Evolutionary conservation across 2,113 vertebrate genomes (phyloP), one percentile per base, ranked within the genome.

Genomic region (Brachirus orientalis): DNA sequence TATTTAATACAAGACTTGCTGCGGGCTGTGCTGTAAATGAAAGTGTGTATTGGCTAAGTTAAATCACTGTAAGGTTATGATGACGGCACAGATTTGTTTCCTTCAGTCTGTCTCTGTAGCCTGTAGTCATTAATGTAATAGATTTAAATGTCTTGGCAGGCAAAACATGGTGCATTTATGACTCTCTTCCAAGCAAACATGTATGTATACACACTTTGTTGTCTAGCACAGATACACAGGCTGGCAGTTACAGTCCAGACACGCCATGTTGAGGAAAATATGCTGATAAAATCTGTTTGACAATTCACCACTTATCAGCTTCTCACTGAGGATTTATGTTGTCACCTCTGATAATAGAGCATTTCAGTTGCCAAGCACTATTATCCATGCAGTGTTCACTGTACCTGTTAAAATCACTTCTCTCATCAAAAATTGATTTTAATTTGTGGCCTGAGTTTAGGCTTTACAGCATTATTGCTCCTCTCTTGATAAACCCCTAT

Each of bases 171-270:
- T 50, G 61, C 62, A 28, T 20, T 82, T 63, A 41, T 10, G 52
- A 50, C 70, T 75, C 62, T 82, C 86, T 86, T 80, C 85, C 75
- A 83, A 37, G 77, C 74, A 45, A 71, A 89, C 77, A 66, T 63
- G 52, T 85, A 86, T 45, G 88, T 81, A 89, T 28, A 28, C 28
- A 28, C 28, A 28, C 6, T 4, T 6, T 28, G 28, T 28, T 45
- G 67, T 82, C 77, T 65, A 76, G 33, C 41, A 57, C 55, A 58
- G 33, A 69, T 28, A 33, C 20, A 59, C 41, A 79, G 50, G 68
- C 36, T 64, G 43, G 11, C 38, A 14, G 60, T 28, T 59, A 36
- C 44, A 75, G 72, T 62, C n/a, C 65, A 66, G 51, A 72, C 35
- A 43, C 0, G 7, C 33, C 41, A 62, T 14, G 57, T 64, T 69